A percentile compares a stretch with the other conserved stretches of the same genome.
phyloP scores from a whole-genome alignment of 2,888 invertebrate genomes.

The Chironomus riparius region DNA sequence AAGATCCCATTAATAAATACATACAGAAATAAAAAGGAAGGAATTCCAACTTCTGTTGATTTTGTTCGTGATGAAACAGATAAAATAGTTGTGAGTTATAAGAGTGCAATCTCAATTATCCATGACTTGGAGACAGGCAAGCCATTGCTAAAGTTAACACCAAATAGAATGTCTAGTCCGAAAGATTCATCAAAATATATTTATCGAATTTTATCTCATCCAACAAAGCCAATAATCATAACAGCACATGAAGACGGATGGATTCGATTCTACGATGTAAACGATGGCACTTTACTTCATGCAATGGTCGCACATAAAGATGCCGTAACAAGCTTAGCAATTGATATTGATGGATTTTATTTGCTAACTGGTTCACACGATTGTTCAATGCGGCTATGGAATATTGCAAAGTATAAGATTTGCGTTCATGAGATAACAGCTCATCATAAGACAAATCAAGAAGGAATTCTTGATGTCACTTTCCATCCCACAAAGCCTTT shows the following conservation, averaged over 20 bases:
- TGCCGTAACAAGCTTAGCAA: slow-evolving; percentile 94
- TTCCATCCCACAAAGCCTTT: slow-evolving; percentile 98
- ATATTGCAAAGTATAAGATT: slow-evolving; percentile 96
- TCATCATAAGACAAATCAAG: slow-evolving; percentile 99
- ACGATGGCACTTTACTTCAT: slow-evolving; percentile 86
- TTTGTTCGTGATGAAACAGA: slow-evolving; percentile 87
- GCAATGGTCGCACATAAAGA: slow-evolving; percentile 99
- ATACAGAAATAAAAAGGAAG: slow-evolving; percentile 69
- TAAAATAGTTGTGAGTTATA: slow-evolving; percentile 87
- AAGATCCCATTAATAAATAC: slow-evolving; percentile 65
- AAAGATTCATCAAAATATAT: slow-evolving; percentile 49
- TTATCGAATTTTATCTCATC: slow-evolving; percentile 87
- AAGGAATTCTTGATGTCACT: slow-evolving; percentile 97
- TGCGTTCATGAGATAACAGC: slow-evolving; percentile 99
- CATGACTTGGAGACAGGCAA: slow-evolving; percentile 87
- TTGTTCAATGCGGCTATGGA: slow-evolving; percentile 97
- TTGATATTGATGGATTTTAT: slow-evolving; percentile 97
- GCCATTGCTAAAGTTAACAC: slow-evolving; percentile 67
- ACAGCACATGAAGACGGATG: slow-evolving; percentile 97
- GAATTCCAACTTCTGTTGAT: slow-evolving; percentile 87
- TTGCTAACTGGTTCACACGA: slow-evolving; percentile 97
- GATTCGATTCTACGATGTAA: slow-evolving; percentile 98
- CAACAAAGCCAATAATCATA: slow-evolving; percentile 89
- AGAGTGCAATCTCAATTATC: slow-evolving; percentile 70
- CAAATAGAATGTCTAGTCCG: slow-evolving; percentile 62